These are phyloP conservation scores for Datnioides undecimradiatus DNA, from an alignment of 2,113 vertebrate genomes.

Conservation along the genomic window DNA sequence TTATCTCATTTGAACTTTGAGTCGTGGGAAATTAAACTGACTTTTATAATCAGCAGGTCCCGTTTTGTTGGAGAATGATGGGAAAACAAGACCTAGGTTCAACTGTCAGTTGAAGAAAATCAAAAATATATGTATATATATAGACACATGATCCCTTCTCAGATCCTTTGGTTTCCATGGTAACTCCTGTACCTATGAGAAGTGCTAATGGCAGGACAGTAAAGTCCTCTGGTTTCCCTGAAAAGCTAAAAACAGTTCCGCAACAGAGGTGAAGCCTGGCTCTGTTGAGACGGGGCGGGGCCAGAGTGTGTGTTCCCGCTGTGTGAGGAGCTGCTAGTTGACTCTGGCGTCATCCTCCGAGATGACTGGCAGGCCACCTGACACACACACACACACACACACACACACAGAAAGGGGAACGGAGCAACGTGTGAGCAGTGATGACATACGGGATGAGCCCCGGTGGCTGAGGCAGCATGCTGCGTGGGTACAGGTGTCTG, in stretches of 20 bases:
- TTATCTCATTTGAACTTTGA: too few relatives aligned
- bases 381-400: slow-evolving; percentile 12
- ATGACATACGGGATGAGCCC: neutral
- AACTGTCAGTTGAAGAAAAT: neutral
- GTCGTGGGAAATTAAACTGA: too few relatives aligned
- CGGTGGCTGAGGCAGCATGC: too few relatives aligned
- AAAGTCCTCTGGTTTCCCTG: too few relatives aligned
- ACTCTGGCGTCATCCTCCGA: slow-evolving; percentile 1
- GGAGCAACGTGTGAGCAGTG: neutral
- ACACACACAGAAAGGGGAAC: accelerated
- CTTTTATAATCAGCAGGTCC: too few relatives aligned
- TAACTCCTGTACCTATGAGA: neutral
- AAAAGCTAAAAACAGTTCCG: neutral
- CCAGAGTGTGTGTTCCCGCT: neutral
- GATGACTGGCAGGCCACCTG: slow-evolving; percentile 13
- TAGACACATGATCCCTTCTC: too few relatives aligned
- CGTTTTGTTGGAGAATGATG: neutral
- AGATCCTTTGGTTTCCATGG: neutral
- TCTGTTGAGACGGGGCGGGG: neutral
- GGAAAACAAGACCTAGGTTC: neutral
- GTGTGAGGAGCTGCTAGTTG: slow-evolving; percentile 3
- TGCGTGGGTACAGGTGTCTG: accelerated
- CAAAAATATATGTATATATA: too few relatives aligned
- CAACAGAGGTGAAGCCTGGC: slow-evolving; percentile 2
- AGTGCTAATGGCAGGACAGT: too few relatives aligned